Percentiles rank a stretch among this genome's conserved stretches.
These are phyloP conservation scores for Cosmia trapezina DNA, from an alignment of 2,888 invertebrate genomes.

Conservation along the genomic window DNA sequence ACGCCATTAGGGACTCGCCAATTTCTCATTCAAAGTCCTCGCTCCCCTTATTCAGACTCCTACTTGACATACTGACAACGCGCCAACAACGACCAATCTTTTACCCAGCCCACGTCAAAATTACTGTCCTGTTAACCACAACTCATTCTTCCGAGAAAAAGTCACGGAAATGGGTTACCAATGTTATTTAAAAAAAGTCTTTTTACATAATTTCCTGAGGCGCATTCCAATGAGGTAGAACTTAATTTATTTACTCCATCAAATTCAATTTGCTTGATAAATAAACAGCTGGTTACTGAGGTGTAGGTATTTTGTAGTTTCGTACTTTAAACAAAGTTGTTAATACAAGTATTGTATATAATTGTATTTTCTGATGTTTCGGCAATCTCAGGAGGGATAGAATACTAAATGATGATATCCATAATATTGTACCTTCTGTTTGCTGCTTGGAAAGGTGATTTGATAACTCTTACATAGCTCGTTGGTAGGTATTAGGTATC, in stretches of 20 bases:
- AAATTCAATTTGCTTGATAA: slow-evolving; percentile 66
- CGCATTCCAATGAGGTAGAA: slow-evolving; percentile 62
- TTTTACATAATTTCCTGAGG: slow-evolving; percentile 70
- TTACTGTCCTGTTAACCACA: slow-evolving; percentile 46
- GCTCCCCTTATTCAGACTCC: slow-evolving; percentile 21
- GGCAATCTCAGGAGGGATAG: not conserved
- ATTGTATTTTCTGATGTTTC: slow-evolving; percentile 21
- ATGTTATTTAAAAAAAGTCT: slow-evolving; percentile 66
- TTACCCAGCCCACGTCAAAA: slow-evolving; percentile 40
- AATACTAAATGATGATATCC: not conserved
- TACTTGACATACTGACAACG: slow-evolving; percentile 28
- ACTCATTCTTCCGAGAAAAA: slow-evolving; percentile 37
- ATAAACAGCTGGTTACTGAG: slow-evolving; percentile 60
- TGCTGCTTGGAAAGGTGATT: no score
- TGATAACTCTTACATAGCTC: no score
- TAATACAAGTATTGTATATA: slow-evolving; percentile 32
- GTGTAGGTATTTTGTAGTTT: slow-evolving; percentile 45
- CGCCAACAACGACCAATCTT: slow-evolving; percentile 36
- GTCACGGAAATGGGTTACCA: slow-evolving; percentile 51
- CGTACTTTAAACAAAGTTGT: slow-evolving; percentile 50
- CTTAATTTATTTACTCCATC: slow-evolving; percentile 74
- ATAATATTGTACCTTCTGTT: no score
- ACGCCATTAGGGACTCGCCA: slow-evolving; percentile 1
- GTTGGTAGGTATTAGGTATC: no score
- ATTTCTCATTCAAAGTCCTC: slow-evolving; percentile 31